Percentiles rank a stretch among this genome's conserved stretches.
Conservation (phyloP, 2,113 vertebrate genomes). For the Mustelus asterias region DNA sequence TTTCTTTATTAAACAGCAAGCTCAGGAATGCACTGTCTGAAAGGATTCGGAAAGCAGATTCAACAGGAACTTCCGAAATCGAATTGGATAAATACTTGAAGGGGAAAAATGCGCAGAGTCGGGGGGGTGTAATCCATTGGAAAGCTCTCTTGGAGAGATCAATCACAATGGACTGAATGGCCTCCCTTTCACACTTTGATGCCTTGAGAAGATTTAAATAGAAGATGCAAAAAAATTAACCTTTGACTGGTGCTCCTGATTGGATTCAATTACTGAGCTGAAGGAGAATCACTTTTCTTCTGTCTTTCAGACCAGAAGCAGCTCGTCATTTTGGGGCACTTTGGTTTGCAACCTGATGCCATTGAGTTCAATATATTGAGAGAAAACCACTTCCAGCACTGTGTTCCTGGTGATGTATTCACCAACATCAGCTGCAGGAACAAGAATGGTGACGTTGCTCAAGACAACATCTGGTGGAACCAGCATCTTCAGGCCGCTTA, state of each 20-base stretch:
- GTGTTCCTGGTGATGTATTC: neutral
- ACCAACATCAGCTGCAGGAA: slow-evolving; percentile 29
- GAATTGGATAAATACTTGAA: neutral
- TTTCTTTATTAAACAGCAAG: neutral
- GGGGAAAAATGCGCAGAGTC: neutral
- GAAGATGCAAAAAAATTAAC: neutral
- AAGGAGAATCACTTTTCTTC: neutral
- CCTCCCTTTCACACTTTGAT: neutral
- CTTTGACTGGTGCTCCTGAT: neutral
- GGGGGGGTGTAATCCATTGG: neutral
- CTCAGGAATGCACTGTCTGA: neutral
- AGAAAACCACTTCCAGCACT: slow-evolving; percentile 18
- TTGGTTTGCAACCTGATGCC: slow-evolving; percentile 28
- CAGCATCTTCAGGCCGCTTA: neutral
- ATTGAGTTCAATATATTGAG: slow-evolving; percentile 18
- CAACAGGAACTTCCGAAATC: neutral
- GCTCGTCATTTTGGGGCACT: slow-evolving; percentile 31
- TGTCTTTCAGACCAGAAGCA: slow-evolving; percentile 34
- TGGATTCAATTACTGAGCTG: neutral
- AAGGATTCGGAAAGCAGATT: neutral
- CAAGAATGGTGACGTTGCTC: neutral
- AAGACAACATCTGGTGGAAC: slow-evolving; percentile 37
- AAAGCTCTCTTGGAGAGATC: neutral
- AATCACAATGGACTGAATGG: neutral
- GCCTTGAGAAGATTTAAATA: neutral